phyloP scores from a whole-genome alignment of 2,888 invertebrate genomes.

The Hirtodrosophila trivittata region DNA sequence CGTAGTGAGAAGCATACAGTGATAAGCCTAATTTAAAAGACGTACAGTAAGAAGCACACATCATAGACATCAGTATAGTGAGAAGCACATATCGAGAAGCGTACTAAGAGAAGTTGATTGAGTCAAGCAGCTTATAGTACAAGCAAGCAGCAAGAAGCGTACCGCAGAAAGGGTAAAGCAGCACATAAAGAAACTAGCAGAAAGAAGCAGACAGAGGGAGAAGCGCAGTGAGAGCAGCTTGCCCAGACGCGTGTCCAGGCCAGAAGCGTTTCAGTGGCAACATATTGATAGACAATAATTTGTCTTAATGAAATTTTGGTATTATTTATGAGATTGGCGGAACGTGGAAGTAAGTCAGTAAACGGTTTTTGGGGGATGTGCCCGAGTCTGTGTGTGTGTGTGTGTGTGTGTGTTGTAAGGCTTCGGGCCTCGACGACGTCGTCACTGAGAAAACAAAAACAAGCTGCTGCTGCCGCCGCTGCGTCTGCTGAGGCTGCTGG shows the following conservation, averaged over 20 bases:
- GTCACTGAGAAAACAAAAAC: constrained; percentile 60
- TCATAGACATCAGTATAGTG: no score
- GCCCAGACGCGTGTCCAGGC: neutral
- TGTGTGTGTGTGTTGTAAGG: constrained; percentile 36
- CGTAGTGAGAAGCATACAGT: no score
- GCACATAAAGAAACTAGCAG: no score
- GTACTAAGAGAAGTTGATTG: no score
- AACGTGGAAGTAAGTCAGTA: constrained; percentile 67
- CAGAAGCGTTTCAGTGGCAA: constrained; percentile 66
- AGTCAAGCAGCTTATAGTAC: no score
- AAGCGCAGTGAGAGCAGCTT: neutral
- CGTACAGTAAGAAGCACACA: no score
- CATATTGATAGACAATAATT: constrained; percentile 85
- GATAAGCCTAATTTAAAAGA: no score
- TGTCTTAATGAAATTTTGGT: constrained; percentile 84
- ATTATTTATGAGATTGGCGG: constrained; percentile 83
- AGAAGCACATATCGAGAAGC: neutral
- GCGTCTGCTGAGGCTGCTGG: constrained; percentile 22
- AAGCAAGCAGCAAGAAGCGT: no score
- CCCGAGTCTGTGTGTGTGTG: constrained; percentile 2
- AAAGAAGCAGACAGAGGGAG: neutral
- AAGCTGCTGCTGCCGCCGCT: constrained; percentile 49
- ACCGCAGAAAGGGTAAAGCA: no score
- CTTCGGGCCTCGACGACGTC: constrained; percentile 40
- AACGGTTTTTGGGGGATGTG: constrained; percentile 44